A percentile compares a stretch with the other conserved stretches of the same genome.
Conservation (phyloP, 2,888 invertebrate genomes). For the Portevinia maculata region DNA sequence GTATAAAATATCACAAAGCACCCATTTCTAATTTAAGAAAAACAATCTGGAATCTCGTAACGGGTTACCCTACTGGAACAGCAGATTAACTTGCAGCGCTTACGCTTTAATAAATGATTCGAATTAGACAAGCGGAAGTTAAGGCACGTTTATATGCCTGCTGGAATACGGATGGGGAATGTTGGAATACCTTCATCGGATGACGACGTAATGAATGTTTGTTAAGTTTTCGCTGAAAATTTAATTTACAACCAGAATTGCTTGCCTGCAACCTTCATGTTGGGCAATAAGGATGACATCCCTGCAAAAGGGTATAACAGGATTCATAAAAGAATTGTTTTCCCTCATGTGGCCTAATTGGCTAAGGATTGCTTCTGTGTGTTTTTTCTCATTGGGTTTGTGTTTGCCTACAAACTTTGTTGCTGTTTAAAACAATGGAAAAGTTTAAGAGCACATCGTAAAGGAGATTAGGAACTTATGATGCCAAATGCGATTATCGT, state of each 20-base stretch:
- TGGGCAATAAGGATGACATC: constrained; percentile 26
- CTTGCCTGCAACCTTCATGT: constrained; percentile 41
- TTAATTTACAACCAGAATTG: constrained; percentile 61
- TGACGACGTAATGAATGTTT: constrained; percentile 16
- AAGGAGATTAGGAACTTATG: constrained; percentile 45
- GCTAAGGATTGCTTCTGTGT: constrained; percentile 14
- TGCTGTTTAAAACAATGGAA: constrained; percentile 55
- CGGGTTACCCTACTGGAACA: constrained; percentile 6
- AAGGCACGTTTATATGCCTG: constrained; percentile 50
- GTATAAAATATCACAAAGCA: no score
- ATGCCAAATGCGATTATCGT: constrained; percentile 60
- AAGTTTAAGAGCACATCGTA: constrained; percentile 49
- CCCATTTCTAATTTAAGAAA: no score
- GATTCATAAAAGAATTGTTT: constrained; percentile 27
- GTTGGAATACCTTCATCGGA: constrained; percentile 1
- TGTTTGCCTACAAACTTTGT: constrained; percentile 41
- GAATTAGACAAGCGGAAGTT: constrained; percentile 67
- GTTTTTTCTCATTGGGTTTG: not conserved
- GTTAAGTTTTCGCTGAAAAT: constrained; percentile 46
- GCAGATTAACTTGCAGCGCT: constrained; percentile 9
- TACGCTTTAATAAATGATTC: constrained; percentile 57
- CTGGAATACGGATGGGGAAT: not conserved
- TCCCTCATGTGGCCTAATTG: constrained; percentile 55
- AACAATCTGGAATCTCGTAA: not conserved
- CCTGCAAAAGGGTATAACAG: constrained; percentile 6